Evolutionary conservation across 2,113 vertebrate species (phyloP).

Genomic region (Indri indri): DNA sequence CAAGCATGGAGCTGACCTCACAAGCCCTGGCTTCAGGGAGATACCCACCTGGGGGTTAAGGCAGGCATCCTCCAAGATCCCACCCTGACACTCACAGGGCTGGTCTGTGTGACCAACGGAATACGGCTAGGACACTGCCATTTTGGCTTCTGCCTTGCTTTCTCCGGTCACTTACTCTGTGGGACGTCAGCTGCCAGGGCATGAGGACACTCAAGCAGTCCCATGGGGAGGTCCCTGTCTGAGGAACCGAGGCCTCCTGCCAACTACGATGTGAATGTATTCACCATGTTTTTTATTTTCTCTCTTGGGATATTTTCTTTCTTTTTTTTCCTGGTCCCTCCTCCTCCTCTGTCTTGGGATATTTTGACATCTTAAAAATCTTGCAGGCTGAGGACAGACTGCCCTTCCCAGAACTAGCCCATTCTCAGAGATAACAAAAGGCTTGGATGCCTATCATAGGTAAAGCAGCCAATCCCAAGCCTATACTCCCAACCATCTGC

Average conservation of each 20-base stretch:
- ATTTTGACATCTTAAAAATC: background rate
- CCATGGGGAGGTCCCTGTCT: background rate
- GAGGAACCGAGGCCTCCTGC: constrained; percentile 17
- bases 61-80: background rate
- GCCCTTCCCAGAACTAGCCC: background rate
- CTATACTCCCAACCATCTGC: background rate
- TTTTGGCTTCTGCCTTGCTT: background rate
- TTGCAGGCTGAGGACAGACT: background rate
- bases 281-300: background rate
- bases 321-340: too few relatives aligned
- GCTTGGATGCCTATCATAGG: background rate
- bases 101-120: background rate
- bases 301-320: background rate
- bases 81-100: background rate
- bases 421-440: background rate
- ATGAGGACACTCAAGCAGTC: background rate
- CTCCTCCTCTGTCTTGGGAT: background rate
- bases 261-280: background rate
- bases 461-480: background rate
- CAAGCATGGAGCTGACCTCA: background rate
- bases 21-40: background rate
- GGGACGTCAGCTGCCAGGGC: background rate
- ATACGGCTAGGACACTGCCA: background rate
- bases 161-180: background rate
- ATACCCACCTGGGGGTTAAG: background rate